Conservation (phyloP, 2,797 vertebrate genomes). For the Anas acuta region DNA sequence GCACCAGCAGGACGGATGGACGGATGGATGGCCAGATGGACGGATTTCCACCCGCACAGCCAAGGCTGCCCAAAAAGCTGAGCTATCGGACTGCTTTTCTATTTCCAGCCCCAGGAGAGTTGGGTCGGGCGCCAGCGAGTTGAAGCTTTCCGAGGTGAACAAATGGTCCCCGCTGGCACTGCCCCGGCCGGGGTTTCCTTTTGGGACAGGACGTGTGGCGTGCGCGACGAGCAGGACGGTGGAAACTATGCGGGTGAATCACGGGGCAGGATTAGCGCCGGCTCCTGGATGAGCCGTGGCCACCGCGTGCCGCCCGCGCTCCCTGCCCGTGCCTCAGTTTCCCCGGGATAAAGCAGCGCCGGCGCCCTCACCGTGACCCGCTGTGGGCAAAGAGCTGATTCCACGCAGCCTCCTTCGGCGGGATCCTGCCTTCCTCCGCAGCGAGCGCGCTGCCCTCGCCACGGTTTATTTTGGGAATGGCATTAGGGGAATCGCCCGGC, state of each 20-base stretch:
- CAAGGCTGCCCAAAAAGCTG: not conserved
- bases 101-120: not conserved
- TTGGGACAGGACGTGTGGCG: not conserved
- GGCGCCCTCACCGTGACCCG: no score
- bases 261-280: constrained; percentile 1
- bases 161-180: not conserved
- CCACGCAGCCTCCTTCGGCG: not conserved
- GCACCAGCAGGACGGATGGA: not conserved
- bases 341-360: accelerated
- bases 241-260: constrained; percentile 33
- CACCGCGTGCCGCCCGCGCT: accelerated
- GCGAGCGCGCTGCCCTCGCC: no score
- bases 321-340: not conserved
- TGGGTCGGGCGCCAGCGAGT: not conserved
- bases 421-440: not conserved
- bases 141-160: constrained; percentile 1
- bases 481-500: not conserved
- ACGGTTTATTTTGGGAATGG: no score
- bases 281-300: not conserved
- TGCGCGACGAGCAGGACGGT: not conserved
- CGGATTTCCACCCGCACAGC: not conserved
- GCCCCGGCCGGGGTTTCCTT: not conserved
- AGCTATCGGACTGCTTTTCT: constrained; percentile 52
- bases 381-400: no score
- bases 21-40: accelerated